A percentile compares a stretch with the other conserved stretches of the same genome.
Conservation (phyloP, 2,113 vertebrate species). For the Hipposideros armiger region DNA sequence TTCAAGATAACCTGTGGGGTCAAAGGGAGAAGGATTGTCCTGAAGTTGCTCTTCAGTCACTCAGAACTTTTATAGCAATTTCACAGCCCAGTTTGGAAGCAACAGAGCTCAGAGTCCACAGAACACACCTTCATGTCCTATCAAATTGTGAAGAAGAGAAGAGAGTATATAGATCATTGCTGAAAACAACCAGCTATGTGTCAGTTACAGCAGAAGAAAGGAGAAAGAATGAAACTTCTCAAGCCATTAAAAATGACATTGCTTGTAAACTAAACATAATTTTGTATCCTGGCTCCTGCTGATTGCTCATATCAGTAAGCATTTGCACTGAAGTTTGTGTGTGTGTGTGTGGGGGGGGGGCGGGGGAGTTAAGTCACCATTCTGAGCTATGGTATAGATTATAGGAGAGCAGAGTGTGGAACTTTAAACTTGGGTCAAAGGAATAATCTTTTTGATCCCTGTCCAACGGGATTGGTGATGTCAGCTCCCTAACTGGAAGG, state of each 20-base stretch:
- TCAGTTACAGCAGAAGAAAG: neutral
- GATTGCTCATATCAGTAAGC: neutral
- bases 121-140: neutral
- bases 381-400: neutral
- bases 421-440: constrained; percentile 19
- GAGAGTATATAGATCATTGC: neutral
- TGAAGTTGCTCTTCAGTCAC: neutral
- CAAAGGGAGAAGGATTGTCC: neutral
- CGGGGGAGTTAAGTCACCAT: neutral
- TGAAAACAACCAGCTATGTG: neutral
- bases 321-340: neutral
- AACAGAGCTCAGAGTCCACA: neutral
- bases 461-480: neutral
- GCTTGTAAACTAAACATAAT: constrained; percentile 40
- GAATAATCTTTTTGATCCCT: neutral
- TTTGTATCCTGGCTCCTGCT: neutral
- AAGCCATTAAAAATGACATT: neutral
- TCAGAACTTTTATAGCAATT: neutral
- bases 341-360: no score
- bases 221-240: constrained; percentile 26
- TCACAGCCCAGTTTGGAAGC: neutral
- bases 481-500: neutral
- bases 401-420: neutral
- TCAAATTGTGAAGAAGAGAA: constrained; percentile 8
- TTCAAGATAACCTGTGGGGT: neutral